A percentile compares a stretch with the other conserved stretches of the same genome.
Conservation (phyloP, 23 tunicate genomes). For the Styela clava region DNA sequence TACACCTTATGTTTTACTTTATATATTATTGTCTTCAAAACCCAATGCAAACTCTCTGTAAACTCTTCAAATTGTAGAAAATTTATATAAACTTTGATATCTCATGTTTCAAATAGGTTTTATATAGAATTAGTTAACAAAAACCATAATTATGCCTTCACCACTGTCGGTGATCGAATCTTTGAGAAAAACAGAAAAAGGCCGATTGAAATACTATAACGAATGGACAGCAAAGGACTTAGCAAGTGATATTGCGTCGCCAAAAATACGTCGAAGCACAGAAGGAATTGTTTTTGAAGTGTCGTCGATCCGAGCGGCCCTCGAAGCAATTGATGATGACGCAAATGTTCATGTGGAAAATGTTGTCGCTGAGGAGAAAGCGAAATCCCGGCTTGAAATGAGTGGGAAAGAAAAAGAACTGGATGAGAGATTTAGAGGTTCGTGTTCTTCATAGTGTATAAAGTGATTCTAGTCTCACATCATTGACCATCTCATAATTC, state of each 20-base stretch:
- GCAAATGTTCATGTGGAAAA: background rate
- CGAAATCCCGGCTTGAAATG: background rate
- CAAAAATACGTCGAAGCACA: background rate
- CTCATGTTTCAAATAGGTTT: too few species aligned
- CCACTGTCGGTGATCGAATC: slow-evolving; percentile 1
- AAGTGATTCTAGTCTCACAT: too few species aligned
- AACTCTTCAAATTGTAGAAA: too few species aligned
- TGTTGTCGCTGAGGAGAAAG: slow-evolving; percentile 9
- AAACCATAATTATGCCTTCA: too few species aligned
- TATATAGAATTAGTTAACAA: too few species aligned
- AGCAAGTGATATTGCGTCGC: background rate
- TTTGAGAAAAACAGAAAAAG: slow-evolving; percentile 17
- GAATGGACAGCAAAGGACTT: slow-evolving; percentile 12
- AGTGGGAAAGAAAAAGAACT: background rate
- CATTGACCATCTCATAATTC: too few species aligned
- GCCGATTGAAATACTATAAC: slow-evolving; percentile 15
- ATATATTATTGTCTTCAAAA: too few species aligned
- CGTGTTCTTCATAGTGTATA: too few species aligned
- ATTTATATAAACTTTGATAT: too few species aligned
- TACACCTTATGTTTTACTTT: too few species aligned
- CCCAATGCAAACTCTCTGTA: too few species aligned
- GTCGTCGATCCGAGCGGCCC: slow-evolving; percentile 1
- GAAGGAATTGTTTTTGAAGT: slow-evolving; percentile 5
- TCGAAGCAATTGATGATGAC: slow-evolving; percentile 31
- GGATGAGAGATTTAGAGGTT: background rate